Evolutionary conservation across 1,140 invertebrate genomes (phyloP).

Genomic region (Lepidostoma basale): DNA sequence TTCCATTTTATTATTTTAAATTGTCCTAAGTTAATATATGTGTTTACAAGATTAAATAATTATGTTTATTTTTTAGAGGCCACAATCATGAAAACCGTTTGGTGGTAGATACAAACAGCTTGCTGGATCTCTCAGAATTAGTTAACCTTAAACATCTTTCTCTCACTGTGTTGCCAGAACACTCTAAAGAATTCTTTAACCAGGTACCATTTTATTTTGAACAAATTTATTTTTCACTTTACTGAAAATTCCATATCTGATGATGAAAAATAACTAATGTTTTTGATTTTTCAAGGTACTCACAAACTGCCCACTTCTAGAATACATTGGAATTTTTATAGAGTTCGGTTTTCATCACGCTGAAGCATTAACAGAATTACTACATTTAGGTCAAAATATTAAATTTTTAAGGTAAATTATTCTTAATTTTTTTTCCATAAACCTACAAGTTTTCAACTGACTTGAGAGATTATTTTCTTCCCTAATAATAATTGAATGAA

Average conservation of each 20-base stretch:
- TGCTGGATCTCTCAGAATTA: neutral
- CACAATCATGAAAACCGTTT: neutral
- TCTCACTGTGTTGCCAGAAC: neutral
- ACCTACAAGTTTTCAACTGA: neutral
- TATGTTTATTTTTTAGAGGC: neutral
- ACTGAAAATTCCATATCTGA: neutral
- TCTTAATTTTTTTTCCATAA: neutral
- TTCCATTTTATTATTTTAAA: neutral
- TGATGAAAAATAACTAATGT: neutral
- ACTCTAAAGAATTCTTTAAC: neutral
- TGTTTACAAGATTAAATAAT: neutral
- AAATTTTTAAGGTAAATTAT: slow-evolving; percentile 12
- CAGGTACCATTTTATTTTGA: neutral
- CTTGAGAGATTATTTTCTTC: neutral
- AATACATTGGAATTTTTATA: slow-evolving; percentile 4
- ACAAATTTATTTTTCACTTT: neutral
- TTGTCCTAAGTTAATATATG: neutral
- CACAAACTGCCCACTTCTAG: neutral
- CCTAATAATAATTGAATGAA: no score
- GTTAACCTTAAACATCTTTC: neutral
- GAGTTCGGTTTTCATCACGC: neutral
- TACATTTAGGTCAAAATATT: slow-evolving; percentile 4
- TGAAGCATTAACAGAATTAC: neutral
- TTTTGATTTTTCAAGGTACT: slow-evolving; percentile 1
- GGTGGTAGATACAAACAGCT: slow-evolving; percentile 1